phyloP scores from a whole-genome alignment of 2,888 invertebrate species.

The Cephus rjabovi region DNA sequence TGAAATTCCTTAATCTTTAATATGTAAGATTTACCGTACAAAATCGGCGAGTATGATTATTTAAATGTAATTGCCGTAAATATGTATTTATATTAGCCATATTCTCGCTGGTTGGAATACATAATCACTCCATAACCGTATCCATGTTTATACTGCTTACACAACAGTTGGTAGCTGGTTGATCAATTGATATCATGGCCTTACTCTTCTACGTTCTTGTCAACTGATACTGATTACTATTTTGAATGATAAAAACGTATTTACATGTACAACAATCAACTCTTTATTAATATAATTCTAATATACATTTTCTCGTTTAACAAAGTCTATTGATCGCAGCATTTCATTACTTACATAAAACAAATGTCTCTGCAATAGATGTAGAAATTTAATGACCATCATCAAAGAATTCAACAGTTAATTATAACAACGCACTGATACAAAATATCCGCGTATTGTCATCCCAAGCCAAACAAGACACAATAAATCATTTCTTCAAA shows the following conservation, averaged over 20 bases:
- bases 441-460: not conserved
- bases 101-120: not conserved
- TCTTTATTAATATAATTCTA: constrained; percentile 23
- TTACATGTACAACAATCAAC: constrained; percentile 14
- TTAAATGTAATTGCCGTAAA: not conserved
- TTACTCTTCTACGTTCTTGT: not conserved
- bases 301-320: constrained; percentile 17
- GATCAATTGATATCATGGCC: too few relatives aligned
- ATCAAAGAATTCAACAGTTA: constrained; percentile 25
- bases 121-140: not conserved
- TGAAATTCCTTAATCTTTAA: not conserved
- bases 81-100: not conserved
- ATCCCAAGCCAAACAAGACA: not conserved
- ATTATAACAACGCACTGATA: not conserved
- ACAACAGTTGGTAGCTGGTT: not conserved
- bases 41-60: not conserved
- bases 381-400: constrained; percentile 14
- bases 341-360: not conserved
- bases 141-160: not conserved
- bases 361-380: constrained; percentile 17
- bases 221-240: not conserved
- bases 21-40: not conserved
- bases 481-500: not conserved
- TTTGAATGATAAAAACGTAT: not conserved
- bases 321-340: constrained; percentile 9